Base-by-base conservation (phyloP, 1,140 invertebrate genomes). In the Polyergus mexicanus region DNA sequence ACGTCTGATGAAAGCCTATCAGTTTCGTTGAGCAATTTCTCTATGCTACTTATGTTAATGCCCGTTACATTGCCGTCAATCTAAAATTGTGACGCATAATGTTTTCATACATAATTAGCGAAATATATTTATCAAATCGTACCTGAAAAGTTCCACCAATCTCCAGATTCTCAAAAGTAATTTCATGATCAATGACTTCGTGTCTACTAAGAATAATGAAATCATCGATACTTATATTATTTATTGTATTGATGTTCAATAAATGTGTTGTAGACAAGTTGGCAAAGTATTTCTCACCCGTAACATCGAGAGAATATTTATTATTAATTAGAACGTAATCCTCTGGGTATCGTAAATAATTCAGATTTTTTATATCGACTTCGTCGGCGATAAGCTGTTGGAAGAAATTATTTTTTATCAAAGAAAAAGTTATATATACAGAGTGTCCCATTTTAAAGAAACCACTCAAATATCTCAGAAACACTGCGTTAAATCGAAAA, bases 121-220 rank as follows among this genome's bases (percentile, higher is more conserved):
- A 77, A 25, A 25, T 71, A 19, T 0, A 71, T 58, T 56, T 75
- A 71, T 10, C n/a, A 0, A 25, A 77, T 56, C n/a, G 2, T 85
- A 93, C 93, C 87, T 86, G 51, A 0, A 93, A 38, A 54, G 32
- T 77, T 68, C 72, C 88, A 0, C 86, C 84, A 3, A 94, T 78
- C 51, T 58, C 84, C 47, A 94, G 62, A 86, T 94, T 87, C 19
- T 94, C 90, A 54, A 94, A 93, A 0, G 85, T 91, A 2, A 93
- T 93, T 74, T 89, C 54, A 32, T 91, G 1, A 3, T 87, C 35
- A 2, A 94, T 38, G 54, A 72, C 78, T 28, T 91, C 86, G 1
- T 92, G 74, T 19, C 63, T 86, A 41, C 88, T 44, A 2, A 93
- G 38, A 51, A 81, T 69, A 10, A 94, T 76, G 28, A 92, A 94